Evolutionary conservation across 1,140 invertebrate genomes (phyloP), one percentile per base, ranked within the genome.

Genomic region (Oncopodura yosiiana): DNA sequence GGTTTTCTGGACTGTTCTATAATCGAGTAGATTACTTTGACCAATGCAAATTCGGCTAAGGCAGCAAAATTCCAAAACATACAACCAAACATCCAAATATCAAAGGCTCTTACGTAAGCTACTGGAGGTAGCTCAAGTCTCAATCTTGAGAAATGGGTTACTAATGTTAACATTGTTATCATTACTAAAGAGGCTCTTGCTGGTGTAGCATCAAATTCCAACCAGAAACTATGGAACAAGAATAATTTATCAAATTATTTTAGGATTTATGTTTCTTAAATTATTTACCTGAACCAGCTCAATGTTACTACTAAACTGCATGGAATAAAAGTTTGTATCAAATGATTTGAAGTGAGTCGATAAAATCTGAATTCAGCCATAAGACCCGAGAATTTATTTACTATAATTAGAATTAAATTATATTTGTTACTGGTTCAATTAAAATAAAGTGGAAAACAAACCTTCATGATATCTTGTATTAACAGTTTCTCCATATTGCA

Each of bases 31-130:
- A 48, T n/a, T 4, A 85, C 83, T 69, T 84, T 86, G 6, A 88
- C 84, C 16, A 88, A 81, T 0, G 87, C 85, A 67, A 87, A 90
- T 73, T 91, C 87, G 24, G 82, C 80, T 9, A 90, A 70, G 5
- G 85, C 82, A 1, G 83, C 80, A 66, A 89, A 89, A 3, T 90
- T 86, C 50, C 87, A 88, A 46, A 87, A 76, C 78, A 89, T 86
- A 63, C 87, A 89, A 12, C 81, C 82, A 12, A 83, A 83, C 83
- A 87, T 87, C 87, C 87, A 90, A 1, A 88, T 71, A 69, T 90
- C n/a, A 16, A 48, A 23, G n/a, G 38, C 38, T 41, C 83, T 83
- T 5, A 84, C 80, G 68, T 87, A 87, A 30, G 84, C 84, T 9
- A 87, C 84, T 24, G 84, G 83, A 24, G 84, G 85, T 60, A 87